A percentile compares a stretch with the other conserved stretches of the same genome.
Conservation (phyloP, 92 coral and sea anemone species). For the Epizoanthus rinbou region DNA sequence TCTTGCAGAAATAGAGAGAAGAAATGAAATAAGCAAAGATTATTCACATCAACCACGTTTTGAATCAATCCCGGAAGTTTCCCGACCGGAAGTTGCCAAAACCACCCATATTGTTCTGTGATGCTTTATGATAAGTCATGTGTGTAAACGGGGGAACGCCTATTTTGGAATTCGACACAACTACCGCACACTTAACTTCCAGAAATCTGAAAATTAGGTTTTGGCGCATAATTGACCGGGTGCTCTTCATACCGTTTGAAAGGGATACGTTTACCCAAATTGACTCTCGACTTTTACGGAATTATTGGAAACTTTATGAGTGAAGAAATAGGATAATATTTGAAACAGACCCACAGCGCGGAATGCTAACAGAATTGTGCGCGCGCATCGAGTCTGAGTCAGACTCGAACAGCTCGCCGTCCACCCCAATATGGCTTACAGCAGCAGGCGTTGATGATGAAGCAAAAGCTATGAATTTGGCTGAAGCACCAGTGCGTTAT, state of each 20-base stretch:
- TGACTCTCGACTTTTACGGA: neutral
- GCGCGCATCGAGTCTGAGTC: slow-evolving; percentile 82
- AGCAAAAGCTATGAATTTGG: slow-evolving; percentile 70
- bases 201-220: slow-evolving; percentile 10
- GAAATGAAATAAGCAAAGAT: neutral
- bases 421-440: slow-evolving; percentile 55
- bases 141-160: slow-evolving; percentile 30
- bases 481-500: slow-evolving; percentile 81
- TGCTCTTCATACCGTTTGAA: neutral
- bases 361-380: slow-evolving; percentile 79
- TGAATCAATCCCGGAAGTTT: slow-evolving; percentile 38
- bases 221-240: slow-evolving; percentile 7
- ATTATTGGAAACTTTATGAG: neutral
- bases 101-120: slow-evolving; percentile 13
- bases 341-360: slow-evolving; percentile 35
- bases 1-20: neutral
- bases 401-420: slow-evolving; percentile 44
- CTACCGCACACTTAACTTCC: slow-evolving; percentile 34
- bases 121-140: slow-evolving; percentile 14
- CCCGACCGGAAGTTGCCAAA: slow-evolving; percentile 29
- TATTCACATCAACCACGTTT: neutral
- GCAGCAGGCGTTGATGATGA: slow-evolving; percentile 65
- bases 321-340: neutral
- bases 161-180: slow-evolving; percentile 17
- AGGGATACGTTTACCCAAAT: neutral